A percentile compares a stretch with the other conserved stretches of the same genome.
Conservation (phyloP, 2,113 vertebrate genomes). For the Cebidichthys violaceus region DNA sequence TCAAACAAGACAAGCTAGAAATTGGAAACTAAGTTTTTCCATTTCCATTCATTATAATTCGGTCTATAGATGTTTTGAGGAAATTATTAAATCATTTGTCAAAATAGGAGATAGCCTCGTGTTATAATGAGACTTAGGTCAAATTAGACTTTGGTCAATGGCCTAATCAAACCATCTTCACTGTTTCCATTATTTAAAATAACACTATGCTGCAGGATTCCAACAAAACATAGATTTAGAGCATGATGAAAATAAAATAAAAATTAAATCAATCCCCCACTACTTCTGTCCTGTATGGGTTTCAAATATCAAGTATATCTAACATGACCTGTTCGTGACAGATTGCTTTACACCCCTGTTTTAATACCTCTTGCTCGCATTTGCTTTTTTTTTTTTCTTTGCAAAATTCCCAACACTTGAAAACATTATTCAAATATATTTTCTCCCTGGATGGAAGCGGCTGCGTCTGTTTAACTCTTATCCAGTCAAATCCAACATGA, state of each 20-base stretch:
- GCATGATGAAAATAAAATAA: not conserved
- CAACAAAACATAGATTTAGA: not conserved
- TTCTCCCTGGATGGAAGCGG: constrained; percentile 33
- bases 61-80: not conserved
- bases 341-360: not conserved
- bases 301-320: constrained; percentile 7
- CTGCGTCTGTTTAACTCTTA: constrained; percentile 61
- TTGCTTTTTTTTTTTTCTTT: constrained; percentile 31
- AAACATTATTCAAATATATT: constrained; percentile 65
- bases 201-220: not conserved
- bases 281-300: not conserved
- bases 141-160: not conserved
- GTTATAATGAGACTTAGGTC: not conserved
- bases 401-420: constrained; percentile 49
- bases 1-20: not conserved
- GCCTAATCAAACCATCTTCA: constrained; percentile 6
- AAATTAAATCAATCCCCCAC: not conserved
- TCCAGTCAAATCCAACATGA: constrained; percentile 75
- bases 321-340: constrained; percentile 9
- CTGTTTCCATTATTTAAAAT: not conserved
- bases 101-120: not conserved
- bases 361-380: constrained; percentile 18
- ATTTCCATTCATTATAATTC: not conserved
- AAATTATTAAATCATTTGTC: not conserved
- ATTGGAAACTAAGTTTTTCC: not conserved